Conservation (phyloP, 2,888 invertebrate species). For the Encarsia formosa region DNA sequence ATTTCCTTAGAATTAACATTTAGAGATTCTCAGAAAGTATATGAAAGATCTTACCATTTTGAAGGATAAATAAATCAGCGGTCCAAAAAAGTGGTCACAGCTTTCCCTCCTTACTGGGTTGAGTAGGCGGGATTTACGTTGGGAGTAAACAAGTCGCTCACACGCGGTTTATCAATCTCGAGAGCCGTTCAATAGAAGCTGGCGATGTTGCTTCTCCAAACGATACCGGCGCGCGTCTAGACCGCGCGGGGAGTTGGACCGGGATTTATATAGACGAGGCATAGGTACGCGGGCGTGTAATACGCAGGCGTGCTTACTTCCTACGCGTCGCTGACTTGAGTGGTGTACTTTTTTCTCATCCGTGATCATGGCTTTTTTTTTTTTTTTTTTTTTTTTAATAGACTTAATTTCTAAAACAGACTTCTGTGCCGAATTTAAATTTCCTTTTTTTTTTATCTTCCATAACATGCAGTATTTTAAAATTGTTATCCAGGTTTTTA, state of each 20-base stretch:
- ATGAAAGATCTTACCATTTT: slow-evolving; percentile 1
- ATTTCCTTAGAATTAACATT: not conserved
- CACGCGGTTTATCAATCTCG: not conserved
- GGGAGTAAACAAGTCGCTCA: too few species aligned
- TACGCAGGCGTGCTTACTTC: slow-evolving; percentile 2
- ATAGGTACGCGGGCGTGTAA: not conserved
- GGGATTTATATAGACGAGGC: slow-evolving; percentile 42
- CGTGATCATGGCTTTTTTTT: too few species aligned
- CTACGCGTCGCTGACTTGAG: not conserved
- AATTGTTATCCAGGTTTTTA: too few species aligned
- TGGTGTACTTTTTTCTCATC: too few species aligned
- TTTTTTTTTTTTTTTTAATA: too few species aligned
- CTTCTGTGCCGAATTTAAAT: too few species aligned
- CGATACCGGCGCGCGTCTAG: slow-evolving; percentile 33
- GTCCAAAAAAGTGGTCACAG: not conserved
- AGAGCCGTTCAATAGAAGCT: slow-evolving; percentile 34
- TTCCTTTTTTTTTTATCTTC: too few species aligned
- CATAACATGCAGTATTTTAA: too few species aligned
- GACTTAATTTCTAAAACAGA: too few species aligned
- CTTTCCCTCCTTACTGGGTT: not conserved
- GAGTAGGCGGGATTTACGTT: too few species aligned
- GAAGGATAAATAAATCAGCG: not conserved
- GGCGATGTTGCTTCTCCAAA: slow-evolving; percentile 39
- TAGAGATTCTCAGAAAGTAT: not conserved
- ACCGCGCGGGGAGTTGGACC: slow-evolving; percentile 21